Percentiles rank a stretch among this genome's conserved stretches.
Evolutionary conservation across 2,113 vertebrate species (phyloP).

Genomic region (Oreotrochilus melanogaster): DNA sequence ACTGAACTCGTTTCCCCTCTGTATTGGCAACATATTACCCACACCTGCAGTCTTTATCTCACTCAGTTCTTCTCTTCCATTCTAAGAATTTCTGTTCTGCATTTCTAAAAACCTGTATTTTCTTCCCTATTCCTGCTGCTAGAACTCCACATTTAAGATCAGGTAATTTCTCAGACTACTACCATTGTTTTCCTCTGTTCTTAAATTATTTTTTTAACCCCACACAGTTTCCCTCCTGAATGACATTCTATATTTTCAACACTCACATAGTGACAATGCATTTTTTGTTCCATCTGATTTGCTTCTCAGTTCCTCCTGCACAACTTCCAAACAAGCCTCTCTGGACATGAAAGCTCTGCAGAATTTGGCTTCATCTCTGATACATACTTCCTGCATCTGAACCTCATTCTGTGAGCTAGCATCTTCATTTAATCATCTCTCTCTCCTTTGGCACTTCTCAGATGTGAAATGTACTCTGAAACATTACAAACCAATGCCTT

Average conservation of each 20-base stretch:
- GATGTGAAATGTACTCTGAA: slow-evolving; percentile 30
- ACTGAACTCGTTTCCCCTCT: neutral
- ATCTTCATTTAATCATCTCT: slow-evolving; percentile 21
- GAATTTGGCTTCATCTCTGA: slow-evolving; percentile 38
- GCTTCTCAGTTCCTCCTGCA: slow-evolving; percentile 45
- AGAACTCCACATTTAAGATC: neutral
- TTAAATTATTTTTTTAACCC: neutral
- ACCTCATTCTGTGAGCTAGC: slow-evolving; percentile 46
- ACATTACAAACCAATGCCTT: neutral
- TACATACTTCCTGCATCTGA: slow-evolving; percentile 60
- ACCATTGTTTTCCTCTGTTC: neutral
- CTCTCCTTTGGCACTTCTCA: slow-evolving; percentile 4
- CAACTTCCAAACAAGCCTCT: slow-evolving; percentile 31
- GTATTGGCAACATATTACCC: neutral
- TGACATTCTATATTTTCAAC: neutral
- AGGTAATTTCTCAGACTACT: neutral
- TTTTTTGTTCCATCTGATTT: slow-evolving; percentile 48
- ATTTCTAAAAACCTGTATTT: neutral
- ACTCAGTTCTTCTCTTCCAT: neutral
- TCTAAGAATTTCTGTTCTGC: neutral
- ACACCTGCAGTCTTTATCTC: neutral
- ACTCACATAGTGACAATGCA: slow-evolving; percentile 37
- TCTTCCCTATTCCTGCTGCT: neutral
- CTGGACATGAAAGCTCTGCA: neutral
- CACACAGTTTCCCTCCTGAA: neutral